Conservation (phyloP, 2,113 vertebrate genomes). For the Aegotheles bennettii region DNA sequence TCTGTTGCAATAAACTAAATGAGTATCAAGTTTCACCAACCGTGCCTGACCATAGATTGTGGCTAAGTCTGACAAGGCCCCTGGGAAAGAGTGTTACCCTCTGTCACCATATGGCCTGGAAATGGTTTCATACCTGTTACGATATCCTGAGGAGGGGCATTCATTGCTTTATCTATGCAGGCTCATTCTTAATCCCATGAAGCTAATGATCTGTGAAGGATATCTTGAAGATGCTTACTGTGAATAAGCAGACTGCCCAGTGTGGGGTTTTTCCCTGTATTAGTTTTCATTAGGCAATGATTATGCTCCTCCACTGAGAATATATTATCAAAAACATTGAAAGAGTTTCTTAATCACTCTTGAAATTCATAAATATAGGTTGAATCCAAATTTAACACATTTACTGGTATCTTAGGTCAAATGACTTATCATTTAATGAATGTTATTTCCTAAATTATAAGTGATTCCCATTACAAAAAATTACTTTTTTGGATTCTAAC, state of each 20-base stretch:
- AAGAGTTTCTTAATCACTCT: conserved; percentile 29
- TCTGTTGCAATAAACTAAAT: conserved; percentile 63
- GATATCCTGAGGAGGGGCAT: conserved; percentile 50
- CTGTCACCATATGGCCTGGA: conserved; percentile 70
- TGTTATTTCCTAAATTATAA: background rate
- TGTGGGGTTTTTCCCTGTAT: background rate
- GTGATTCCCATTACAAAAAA: background rate
- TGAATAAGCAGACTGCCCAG: conserved; percentile 46
- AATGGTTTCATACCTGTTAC: conserved; percentile 60
- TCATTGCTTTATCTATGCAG: conserved; percentile 56
- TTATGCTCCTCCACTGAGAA: conserved; percentile 7
- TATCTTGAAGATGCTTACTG: conserved; percentile 60
- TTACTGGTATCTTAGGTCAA: background rate
- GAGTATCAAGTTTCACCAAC: conserved; percentile 75
- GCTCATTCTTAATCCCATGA: conserved; percentile 67
- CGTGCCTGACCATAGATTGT: conserved; percentile 75
- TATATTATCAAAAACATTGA: conserved; percentile 20
- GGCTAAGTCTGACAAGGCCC: conserved; percentile 72
- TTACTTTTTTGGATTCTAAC: background rate
- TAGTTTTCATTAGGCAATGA: conserved; percentile 24
- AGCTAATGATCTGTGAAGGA: conserved; percentile 71
- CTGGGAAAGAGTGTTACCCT: conserved; percentile 58
- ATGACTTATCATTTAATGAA: background rate
- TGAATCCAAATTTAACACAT: background rate
- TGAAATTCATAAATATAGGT: background rate